These are phyloP conservation scores for Laticauda laticaudata DNA, from an alignment of 2,113 vertebrate species.

Conservation along the genomic window DNA sequence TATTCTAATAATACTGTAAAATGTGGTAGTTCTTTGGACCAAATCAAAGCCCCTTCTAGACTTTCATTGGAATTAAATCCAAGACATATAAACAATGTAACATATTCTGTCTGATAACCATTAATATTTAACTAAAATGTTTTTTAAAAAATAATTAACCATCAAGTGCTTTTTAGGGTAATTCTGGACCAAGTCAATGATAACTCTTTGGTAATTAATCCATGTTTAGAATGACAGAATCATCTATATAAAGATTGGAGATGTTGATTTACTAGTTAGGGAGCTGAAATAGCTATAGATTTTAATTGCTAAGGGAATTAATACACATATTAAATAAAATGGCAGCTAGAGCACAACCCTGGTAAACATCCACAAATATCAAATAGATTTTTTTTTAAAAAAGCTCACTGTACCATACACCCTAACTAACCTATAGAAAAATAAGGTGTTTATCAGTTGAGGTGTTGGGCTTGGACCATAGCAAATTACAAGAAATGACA, in stretches of 20 bases:
- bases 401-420: not conserved
- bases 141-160: not conserved
- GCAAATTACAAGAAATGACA: not conserved
- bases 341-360: not conserved
- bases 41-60: not conserved
- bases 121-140: not conserved
- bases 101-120: not conserved
- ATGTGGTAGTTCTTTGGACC: not conserved
- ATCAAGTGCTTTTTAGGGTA: not conserved
- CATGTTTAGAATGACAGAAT: not conserved
- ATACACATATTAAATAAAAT: not conserved
- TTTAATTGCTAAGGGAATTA: not conserved
- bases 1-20: not conserved
- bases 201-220: not conserved
- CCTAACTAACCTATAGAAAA: not conserved
- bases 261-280: not conserved
- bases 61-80: not conserved
- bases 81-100: not conserved
- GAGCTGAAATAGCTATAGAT: not conserved
- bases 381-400: not conserved
- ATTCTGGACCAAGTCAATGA: not conserved
- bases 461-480: not conserved
- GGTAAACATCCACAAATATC: not conserved
- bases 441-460: not conserved
- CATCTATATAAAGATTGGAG: not conserved